Evolutionary conservation across 2,113 vertebrate species (phyloP).

Genomic region (Nestor notabilis): DNA sequence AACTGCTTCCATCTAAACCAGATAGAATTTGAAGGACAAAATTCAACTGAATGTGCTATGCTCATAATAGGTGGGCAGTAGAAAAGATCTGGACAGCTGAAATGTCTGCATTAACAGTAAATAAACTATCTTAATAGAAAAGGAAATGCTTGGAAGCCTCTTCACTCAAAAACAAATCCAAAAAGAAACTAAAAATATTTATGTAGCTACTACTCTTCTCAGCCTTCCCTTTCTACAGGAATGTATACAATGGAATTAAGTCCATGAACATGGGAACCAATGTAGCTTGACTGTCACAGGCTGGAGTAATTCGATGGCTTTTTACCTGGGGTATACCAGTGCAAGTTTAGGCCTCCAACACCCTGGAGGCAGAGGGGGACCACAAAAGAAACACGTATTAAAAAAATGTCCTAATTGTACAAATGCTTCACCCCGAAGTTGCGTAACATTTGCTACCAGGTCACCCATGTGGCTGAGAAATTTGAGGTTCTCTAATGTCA

Average conservation of each 20-base stretch:
- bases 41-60: background rate
- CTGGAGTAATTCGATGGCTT: background rate
- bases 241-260: background rate
- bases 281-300: background rate
- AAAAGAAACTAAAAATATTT: background rate
- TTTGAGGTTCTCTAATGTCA: background rate
- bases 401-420: background rate
- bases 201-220: background rate
- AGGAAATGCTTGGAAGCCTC: background rate
- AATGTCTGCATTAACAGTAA: background rate
- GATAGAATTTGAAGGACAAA: background rate
- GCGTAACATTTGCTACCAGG: background rate
- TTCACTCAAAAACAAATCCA: background rate
- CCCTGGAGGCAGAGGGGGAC: rapidly evolving
- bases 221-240: background rate
- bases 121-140: background rate
- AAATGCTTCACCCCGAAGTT: background rate
- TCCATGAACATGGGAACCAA: background rate
- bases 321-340: background rate
- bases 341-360: background rate
- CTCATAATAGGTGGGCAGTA: background rate
- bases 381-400: background rate
- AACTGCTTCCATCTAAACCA: background rate
- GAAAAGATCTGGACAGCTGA: background rate
- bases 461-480: background rate